Conservation (phyloP, 2,888 invertebrate species). For the Zaprionus lineosus region DNA sequence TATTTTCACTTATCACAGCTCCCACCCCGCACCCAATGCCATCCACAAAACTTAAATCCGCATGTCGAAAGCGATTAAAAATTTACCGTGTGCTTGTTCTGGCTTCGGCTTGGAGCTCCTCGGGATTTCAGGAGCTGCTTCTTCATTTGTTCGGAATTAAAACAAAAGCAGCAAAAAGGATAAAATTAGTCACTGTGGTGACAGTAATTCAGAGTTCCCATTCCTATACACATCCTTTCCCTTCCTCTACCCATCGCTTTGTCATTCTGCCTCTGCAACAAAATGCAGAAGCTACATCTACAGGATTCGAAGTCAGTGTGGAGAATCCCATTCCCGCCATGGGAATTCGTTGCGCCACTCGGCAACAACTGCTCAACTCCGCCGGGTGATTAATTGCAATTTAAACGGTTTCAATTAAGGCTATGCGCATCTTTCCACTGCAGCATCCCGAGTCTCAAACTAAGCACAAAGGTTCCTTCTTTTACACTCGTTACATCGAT, state of each 20-base stretch:
- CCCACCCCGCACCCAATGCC: constrained; percentile 42
- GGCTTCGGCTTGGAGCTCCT: constrained; percentile 1
- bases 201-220: constrained; percentile 60
- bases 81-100: constrained; percentile 57
- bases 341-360: constrained; percentile 72
- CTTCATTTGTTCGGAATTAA: constrained; percentile 71
- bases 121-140: constrained; percentile 34
- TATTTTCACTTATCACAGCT: constrained; percentile 72
- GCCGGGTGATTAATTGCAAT: constrained; percentile 81
- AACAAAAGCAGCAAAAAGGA: constrained; percentile 74
- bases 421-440: constrained; percentile 75
- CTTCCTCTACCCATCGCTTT: not conserved
- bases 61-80: constrained; percentile 83
- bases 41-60: constrained; percentile 81
- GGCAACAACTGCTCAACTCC: constrained; percentile 66
- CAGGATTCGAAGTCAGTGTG: constrained; percentile 23
- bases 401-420: constrained; percentile 82
- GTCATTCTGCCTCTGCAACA: constrained; percentile 26
- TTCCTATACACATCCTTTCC: not conserved
- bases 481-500: constrained; percentile 35
- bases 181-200: constrained; percentile 79
- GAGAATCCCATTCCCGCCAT: constrained; percentile 19
- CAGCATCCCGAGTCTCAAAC: constrained; percentile 33
- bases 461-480: constrained; percentile 21
- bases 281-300: constrained; percentile 32